Conservation (phyloP, 2,888 invertebrate genomes). For the Limulus polyphemus region DNA sequence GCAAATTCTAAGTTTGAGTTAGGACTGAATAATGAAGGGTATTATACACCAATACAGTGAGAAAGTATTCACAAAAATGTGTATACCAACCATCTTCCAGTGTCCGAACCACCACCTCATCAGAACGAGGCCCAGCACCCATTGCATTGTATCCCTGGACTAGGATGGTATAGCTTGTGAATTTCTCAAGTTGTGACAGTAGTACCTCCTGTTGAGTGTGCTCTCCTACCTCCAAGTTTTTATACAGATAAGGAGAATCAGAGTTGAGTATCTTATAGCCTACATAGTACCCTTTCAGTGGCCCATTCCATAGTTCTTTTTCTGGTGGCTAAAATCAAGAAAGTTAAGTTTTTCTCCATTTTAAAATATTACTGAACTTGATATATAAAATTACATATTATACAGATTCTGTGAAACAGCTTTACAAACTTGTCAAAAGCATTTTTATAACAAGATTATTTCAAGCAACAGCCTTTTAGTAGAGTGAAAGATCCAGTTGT, state of each 20-base stretch:
- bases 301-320: constrained; percentile 29
- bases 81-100: constrained; percentile 30
- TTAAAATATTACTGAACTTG: too few species aligned
- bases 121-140: constrained; percentile 36
- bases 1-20: too few species aligned
- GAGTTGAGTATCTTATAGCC: constrained; percentile 33
- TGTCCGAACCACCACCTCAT: constrained; percentile 34
- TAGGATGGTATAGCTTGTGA: constrained; percentile 36
- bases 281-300: constrained; percentile 27
- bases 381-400: too few species aligned
- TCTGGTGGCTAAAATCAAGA: constrained; percentile 48
- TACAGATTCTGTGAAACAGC: too few species aligned
- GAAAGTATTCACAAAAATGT: too few species aligned
- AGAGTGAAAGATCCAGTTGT: too few species aligned
- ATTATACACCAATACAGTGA: too few species aligned
- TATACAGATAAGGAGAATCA: constrained; percentile 35
- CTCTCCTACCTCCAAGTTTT: constrained; percentile 28
- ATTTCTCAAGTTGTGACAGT: constrained; percentile 35
- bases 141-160: constrained; percentile 36
- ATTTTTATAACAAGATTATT: too few species aligned
- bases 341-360: too few species aligned
- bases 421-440: too few species aligned
- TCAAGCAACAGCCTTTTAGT: too few species aligned
- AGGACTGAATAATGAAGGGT: too few species aligned
- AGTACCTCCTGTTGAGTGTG: constrained; percentile 18